A percentile compares a stretch with the other conserved stretches of the same genome.
Evolutionary conservation across 2,888 invertebrate genomes (phyloP).

Genomic region (Chrysotoxum bicinctum): DNA sequence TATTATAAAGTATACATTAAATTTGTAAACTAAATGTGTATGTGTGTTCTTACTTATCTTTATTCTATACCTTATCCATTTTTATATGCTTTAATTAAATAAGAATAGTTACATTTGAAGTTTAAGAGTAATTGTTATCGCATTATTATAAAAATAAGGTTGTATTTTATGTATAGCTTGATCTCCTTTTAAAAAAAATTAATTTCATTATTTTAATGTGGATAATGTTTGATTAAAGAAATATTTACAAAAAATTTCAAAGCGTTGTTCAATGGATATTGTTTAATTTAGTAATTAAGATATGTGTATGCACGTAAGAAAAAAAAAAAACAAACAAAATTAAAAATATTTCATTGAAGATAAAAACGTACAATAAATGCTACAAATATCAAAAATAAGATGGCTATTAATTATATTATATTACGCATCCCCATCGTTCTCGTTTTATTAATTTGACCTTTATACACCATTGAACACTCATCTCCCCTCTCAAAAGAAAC

Average conservation of each 20-base stretch:
- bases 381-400: too few species aligned
- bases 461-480: too few species aligned
- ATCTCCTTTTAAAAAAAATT: neutral
- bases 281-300: too few species aligned
- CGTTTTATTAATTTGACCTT: too few species aligned
- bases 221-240: neutral
- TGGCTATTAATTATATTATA: too few species aligned
- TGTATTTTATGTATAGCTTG: constrained; percentile 16
- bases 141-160: constrained; percentile 6
- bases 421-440: too few species aligned
- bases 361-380: too few species aligned
- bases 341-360: too few species aligned
- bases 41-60: neutral
- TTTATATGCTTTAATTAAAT: neutral
- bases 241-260: neutral
- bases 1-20: neutral
- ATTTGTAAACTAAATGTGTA: neutral
- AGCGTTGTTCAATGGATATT: neutral
- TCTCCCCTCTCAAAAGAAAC: too few species aligned
- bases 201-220: neutral
- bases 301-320: too few species aligned
- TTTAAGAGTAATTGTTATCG: neutral
- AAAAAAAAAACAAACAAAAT: too few species aligned
- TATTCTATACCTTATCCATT: neutral
- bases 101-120: neutral